A percentile compares a stretch with the other conserved stretches of the same genome.
These are phyloP conservation scores for Nymphalis polychloros DNA, from an alignment of 2,888 invertebrate species.

Conservation along the genomic window DNA sequence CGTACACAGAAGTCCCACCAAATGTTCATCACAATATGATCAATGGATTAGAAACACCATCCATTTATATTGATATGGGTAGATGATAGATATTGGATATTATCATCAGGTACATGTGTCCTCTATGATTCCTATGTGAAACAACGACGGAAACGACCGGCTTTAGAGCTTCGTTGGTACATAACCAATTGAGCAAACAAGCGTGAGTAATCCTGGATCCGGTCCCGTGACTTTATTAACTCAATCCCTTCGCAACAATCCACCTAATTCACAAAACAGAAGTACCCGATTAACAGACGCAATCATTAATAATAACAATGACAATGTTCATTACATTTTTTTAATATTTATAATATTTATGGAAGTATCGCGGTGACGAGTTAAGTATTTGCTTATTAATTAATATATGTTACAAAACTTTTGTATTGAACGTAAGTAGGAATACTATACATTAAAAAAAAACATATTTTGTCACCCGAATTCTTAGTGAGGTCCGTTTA, in stretches of 20 bases:
- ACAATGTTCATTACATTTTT: not conserved
- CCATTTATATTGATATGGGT: not conserved
- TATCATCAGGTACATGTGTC: slow-evolving; percentile 5
- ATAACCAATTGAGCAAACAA: slow-evolving; percentile 76
- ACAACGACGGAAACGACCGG: slow-evolving; percentile 62
- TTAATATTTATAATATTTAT: too few species aligned
- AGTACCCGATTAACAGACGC: not conserved
- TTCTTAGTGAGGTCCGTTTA: slow-evolving; percentile 36
- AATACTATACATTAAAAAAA: too few species aligned
- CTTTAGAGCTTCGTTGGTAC: slow-evolving; percentile 61
- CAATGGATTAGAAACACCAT: not conserved
- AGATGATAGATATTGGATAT: not conserved
- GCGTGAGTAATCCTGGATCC: slow-evolving; percentile 72
- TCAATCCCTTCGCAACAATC: slow-evolving; percentile 44
- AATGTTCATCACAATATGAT: too few species aligned
- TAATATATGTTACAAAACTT: too few species aligned
- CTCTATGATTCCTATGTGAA: slow-evolving; percentile 50
- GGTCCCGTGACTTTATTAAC: slow-evolving; percentile 63
- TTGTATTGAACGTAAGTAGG: too few species aligned
- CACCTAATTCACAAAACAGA: slow-evolving; percentile 2
- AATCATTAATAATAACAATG: slow-evolving; percentile 1
- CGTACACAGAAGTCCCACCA: too few species aligned
- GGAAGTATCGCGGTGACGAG: too few species aligned
- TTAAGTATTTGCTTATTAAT: too few species aligned
- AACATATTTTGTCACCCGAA: slow-evolving; percentile 19